Conservation (phyloP, 2,888 invertebrate species). For the Watsonalla cultraria region DNA sequence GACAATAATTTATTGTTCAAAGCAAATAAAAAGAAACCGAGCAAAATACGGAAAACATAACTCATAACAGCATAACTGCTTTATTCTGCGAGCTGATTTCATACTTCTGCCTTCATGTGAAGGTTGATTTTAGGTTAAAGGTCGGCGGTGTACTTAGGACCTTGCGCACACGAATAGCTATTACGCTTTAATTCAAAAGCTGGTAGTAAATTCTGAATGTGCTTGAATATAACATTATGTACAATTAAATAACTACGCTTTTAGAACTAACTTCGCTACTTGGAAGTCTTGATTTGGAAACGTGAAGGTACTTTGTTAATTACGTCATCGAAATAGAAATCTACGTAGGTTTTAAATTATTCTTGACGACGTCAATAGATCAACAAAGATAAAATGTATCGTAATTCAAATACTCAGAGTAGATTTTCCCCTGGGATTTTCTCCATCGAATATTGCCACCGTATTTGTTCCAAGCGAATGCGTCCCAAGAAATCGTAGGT, state of each 20-base stretch:
- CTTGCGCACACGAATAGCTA: conserved; percentile 28
- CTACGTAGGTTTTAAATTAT: no score
- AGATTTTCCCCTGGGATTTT: no score
- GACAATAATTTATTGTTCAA: conserved; percentile 66
- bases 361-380: no score
- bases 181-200: conserved; percentile 61
- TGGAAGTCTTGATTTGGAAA: no score
- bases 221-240: conserved; percentile 47
- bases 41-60: conserved; percentile 31
- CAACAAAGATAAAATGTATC: no score
- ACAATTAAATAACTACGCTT: conserved; percentile 46
- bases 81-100: conserved; percentile 13
- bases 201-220: conserved; percentile 59
- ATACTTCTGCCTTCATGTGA: conserved; percentile 15
- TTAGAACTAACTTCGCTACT: conserved; percentile 11
- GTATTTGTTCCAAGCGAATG: no score
- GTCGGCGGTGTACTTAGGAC: conserved; percentile 16
- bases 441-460: no score
- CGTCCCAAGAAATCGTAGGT: no score
- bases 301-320: no score
- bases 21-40: conserved; percentile 63
- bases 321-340: no score
- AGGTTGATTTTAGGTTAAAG: conserved; percentile 23
- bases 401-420: no score
- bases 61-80: conserved; percentile 28